phyloP scores from a whole-genome alignment of 1,140 invertebrate species.

The Leptonema lineaticorne region DNA sequence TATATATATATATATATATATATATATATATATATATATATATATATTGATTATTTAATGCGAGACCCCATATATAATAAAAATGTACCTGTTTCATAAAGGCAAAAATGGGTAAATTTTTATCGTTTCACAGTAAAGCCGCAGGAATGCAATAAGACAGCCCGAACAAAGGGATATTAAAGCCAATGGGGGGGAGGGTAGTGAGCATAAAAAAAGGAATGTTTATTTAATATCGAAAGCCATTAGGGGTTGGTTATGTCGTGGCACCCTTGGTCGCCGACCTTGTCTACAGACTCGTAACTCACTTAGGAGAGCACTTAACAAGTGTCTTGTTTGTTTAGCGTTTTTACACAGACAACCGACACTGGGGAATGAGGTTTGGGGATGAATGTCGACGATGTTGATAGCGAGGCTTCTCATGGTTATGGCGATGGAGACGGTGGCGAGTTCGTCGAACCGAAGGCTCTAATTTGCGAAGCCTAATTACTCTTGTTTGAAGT shows the following conservation, averaged over 20 bases:
- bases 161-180: no score
- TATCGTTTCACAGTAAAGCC: background rate
- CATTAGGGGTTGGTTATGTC: background rate
- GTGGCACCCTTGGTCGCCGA: background rate
- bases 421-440: no score
- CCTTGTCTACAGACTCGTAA: background rate
- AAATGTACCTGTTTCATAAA: no score
- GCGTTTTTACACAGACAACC: background rate
- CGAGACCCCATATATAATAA: no score
- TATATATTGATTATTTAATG: no score
- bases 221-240: background rate
- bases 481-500: background rate
- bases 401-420: no score
- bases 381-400: no score
- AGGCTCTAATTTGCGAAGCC: background rate
- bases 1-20: no score
- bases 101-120: background rate
- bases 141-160: background rate
- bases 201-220: background rate
- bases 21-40: no score
- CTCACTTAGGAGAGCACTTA: background rate
- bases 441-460: background rate
- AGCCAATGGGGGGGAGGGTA: no score
- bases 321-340: slow-evolving; percentile 2
- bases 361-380: background rate